phyloP scores from a whole-genome alignment of 2,888 invertebrate species.

The Sphaerophoria rueppellii region DNA sequence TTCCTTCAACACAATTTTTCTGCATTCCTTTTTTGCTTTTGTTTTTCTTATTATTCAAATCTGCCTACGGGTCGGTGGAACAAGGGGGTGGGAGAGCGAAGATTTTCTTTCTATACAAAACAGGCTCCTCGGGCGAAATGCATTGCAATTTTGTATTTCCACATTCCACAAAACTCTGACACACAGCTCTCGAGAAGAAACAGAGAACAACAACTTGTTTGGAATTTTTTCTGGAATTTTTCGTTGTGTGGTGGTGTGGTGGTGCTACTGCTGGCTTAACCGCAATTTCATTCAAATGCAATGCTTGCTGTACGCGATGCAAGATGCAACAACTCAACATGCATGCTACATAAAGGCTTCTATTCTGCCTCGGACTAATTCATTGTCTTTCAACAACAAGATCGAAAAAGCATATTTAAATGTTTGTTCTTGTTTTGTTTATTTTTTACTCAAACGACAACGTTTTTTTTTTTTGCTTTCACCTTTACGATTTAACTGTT shows the following conservation, averaged over 20 bases:
- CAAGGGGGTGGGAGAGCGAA: neutral
- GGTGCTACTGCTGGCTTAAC: slow-evolving; percentile 44
- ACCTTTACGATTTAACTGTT: slow-evolving; percentile 24
- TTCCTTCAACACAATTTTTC: slow-evolving; percentile 26
- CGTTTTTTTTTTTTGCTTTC: slow-evolving; percentile 15
- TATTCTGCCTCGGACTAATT: neutral
- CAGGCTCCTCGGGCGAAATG: slow-evolving; percentile 45
- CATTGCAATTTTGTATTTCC: slow-evolving; percentile 52
- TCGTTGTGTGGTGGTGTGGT: slow-evolving; percentile 1
- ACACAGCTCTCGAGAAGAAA: slow-evolving; percentile 1
- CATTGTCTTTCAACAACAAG: neutral
- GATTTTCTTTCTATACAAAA: neutral
- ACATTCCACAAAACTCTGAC: slow-evolving; percentile 64
- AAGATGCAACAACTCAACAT: slow-evolving; percentile 34
- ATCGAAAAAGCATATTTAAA: neutral
- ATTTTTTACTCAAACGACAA: neutral
- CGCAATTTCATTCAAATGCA: slow-evolving; percentile 71
- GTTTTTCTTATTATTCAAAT: slow-evolving; percentile 16
- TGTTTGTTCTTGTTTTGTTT: neutral
- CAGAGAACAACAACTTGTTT: slow-evolving; percentile 71
- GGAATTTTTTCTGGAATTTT: slow-evolving; percentile 65
- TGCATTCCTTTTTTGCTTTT: slow-evolving; percentile 23
- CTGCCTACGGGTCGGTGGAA: neutral
- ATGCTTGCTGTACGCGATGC: slow-evolving; percentile 28
- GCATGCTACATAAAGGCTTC: neutral